These are phyloP conservation scores for Eilema sororculum DNA, from an alignment of 2,888 invertebrate genomes.

Conservation along the genomic window DNA sequence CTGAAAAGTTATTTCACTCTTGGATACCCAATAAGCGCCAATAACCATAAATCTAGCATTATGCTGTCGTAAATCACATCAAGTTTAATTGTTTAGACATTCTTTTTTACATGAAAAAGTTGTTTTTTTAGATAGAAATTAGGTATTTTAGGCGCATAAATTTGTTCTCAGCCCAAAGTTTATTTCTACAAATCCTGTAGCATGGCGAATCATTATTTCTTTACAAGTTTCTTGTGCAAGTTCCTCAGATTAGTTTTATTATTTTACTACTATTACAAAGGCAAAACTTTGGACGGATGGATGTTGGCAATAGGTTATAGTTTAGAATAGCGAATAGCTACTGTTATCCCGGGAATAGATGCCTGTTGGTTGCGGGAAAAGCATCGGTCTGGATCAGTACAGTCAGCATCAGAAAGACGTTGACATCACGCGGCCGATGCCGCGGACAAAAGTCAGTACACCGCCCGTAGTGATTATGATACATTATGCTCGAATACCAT, in stretches of 20 bases:
- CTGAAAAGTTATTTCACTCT: conserved; percentile 6
- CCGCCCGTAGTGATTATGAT: not conserved
- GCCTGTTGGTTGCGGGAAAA: too few species aligned
- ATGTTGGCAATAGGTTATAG: too few species aligned
- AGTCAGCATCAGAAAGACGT: too few species aligned
- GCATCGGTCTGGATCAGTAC: too few species aligned
- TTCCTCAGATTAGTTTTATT: not conserved
- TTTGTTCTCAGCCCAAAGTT: too few species aligned
- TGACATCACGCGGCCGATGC: too few species aligned
- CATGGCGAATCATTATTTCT: not conserved
- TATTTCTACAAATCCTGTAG: too few species aligned
- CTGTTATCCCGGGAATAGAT: too few species aligned
- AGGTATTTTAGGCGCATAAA: not conserved
- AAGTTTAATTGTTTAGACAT: not conserved
- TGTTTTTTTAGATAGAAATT: not conserved
- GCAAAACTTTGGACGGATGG: not conserved
- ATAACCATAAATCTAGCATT: not conserved
- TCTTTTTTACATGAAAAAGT: not conserved
- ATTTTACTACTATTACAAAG: not conserved
- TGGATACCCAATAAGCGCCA: not conserved
- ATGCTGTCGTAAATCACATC: not conserved
- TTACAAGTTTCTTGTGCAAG: not conserved
- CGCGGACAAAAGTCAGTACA: not conserved
- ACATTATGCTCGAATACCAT: not conserved
- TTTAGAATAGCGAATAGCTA: too few species aligned